Base-by-base conservation (phyloP, 2,888 invertebrate species). In the Caenorhabditis sinica region DNA sequence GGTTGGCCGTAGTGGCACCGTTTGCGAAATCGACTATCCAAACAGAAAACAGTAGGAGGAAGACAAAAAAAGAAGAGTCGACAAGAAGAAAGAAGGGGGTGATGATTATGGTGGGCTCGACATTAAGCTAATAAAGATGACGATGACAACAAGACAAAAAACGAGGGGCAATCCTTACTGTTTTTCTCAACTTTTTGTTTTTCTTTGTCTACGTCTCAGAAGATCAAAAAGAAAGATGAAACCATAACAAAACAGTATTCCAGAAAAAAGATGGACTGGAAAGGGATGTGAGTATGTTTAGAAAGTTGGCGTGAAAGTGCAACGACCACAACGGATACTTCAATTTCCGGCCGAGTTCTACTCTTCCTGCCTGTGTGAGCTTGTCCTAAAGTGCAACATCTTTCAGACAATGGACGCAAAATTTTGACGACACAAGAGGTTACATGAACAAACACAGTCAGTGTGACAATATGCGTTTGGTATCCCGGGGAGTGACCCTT, bases 311-410 rank as follows among this genome's bases (percentile, higher is more conserved):
- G 17, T 40, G 49, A 72, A 65, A 79, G 71, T 61, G 65, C 71
- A 79, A 56, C 71, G 65, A 69, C 43, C 63, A 51, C 53, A 79
- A 68, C 79, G 79, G 79, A 71, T 71, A 79, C 79, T 65, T 79
- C 56, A 79, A 79, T 79, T 79, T 79, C 79, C 79, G 61, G 25
- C 28, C 43, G 79, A 40, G 28, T 51, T 49, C 49, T 20, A 40
- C 40, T 40, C 58, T 71, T 77, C 58, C 76, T 68, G 68, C 51
- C 30, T 45, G n/a, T 51, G n/a, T 51, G 45, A 79, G 79, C 69
- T 53, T 72, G 72, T 65, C 71, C 56, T 71, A 56, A 53, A 79
- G 71, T 79, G 63, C 56, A 49, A 49, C 20, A 66, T 49, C 36
- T 76, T 76, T 60, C 76, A 77, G 77, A 77, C 77, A 77, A 71